A percentile compares a stretch with the other conserved stretches of the same genome.
Conservation (phyloP, 2,888 invertebrate genomes). For the Coecobrya sp. region DNA sequence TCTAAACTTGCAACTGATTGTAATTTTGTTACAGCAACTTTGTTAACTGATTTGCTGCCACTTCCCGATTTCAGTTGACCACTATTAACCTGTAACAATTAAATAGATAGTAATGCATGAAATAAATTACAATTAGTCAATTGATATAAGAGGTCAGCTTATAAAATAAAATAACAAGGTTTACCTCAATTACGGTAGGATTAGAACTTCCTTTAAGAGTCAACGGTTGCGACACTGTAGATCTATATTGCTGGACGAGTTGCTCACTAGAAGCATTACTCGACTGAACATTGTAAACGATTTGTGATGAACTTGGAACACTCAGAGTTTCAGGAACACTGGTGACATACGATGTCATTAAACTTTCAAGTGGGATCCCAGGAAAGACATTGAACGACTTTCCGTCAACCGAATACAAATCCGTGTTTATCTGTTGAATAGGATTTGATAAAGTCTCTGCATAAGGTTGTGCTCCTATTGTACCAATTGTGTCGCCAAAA, state of each 20-base stretch:
- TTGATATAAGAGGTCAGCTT: neutral
- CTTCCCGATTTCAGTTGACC: constrained; percentile 9
- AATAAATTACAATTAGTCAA: too few species aligned
- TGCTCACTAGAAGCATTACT: neutral
- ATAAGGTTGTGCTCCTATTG: neutral
- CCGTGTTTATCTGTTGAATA: neutral
- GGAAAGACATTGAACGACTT: too few species aligned
- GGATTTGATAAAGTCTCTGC: neutral
- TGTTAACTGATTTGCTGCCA: constrained; percentile 2
- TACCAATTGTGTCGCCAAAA: neutral
- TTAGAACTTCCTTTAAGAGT: neutral
- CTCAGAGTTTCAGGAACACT: neutral
- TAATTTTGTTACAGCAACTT: constrained; percentile 63
- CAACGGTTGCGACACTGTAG: neutral
- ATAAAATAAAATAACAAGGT: neutral
- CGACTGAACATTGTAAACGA: neutral
- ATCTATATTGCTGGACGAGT: neutral
- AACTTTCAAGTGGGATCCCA: neutral
- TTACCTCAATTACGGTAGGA: constrained; percentile 63
- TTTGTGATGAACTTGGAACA: neutral
- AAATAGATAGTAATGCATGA: neutral
- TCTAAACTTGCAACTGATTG: neutral
- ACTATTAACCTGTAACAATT: constrained; percentile 49
- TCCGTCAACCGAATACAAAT: neutral
- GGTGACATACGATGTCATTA: neutral